Evolutionary conservation across 2,113 vertebrate species (phyloP), one percentile per base, ranked within the genome.

Genomic region (Phyllostomus discolor): DNA sequence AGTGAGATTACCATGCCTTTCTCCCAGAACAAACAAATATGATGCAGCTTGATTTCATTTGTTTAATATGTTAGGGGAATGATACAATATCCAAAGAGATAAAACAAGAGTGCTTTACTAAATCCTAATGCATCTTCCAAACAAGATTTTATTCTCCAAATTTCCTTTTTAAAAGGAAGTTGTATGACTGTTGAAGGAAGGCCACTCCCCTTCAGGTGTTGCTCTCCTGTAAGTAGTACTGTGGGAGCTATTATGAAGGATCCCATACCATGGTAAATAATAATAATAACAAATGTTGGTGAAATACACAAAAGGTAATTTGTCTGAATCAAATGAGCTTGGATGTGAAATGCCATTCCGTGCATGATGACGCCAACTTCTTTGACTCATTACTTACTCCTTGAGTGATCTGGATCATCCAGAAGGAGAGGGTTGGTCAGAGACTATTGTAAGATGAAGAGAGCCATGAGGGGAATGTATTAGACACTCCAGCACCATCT

Each of bases 401-500:
- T 41, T 57, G 2, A 69, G 22, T 43, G 33, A 28, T 64, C 9
- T 81, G 54, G 50, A 4, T 86, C 52, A 87, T 69, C n/a, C 82
- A 38, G 46, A 91, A 92, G 78, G 48, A 94, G 43, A 59, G 24
- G 8, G 14, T 26, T 24, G 20, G 64, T 84, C 76, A 92, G 76
- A 93, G 50, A 35, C n/a, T 38, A 52, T n/a, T n/a, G 35, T 81
- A 84, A 84, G 50, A 67, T 62, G 70, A 91, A 79, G 28, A 72
- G 57, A 90, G n/a, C 81, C 33, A 59, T 4, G 16, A 90, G 54
- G 5, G 38, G 22, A 75, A 54, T 41, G 92, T 87, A 95, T 97
- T 97, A 97, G 97, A 98, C 8, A 26, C 96, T 93, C 94, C 41
- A 17, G 90, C 73, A 33, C 96, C 96, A 76, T 98, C 95, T 97